Evolutionary conservation across 2,888 invertebrate genomes (phyloP).

Genomic region (Eubasilissa splendida): DNA sequence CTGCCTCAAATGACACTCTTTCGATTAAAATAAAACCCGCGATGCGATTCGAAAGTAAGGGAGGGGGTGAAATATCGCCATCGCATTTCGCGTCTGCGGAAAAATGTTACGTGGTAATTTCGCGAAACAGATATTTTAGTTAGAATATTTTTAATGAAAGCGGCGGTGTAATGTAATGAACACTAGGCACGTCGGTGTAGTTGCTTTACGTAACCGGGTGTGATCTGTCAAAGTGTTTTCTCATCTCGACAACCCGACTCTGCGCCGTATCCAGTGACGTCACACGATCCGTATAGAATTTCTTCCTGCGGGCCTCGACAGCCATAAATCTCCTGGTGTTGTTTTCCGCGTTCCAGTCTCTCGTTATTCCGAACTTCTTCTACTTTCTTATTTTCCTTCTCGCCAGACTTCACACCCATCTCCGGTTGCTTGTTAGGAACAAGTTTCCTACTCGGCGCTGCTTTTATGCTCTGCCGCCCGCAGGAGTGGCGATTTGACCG

Average conservation of each 20-base stretch:
- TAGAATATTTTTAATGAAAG: no score
- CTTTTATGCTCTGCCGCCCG: slow-evolving; percentile 54
- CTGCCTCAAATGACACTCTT: slow-evolving; percentile 55
- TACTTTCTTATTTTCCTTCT: slow-evolving; percentile 53
- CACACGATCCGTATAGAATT: slow-evolving; percentile 42
- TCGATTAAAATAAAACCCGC: slow-evolving; percentile 55
- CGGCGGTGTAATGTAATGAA: no score
- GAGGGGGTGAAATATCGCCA: slow-evolving; percentile 6
- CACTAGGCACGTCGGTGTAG: no score
- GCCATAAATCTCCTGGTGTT: slow-evolving; percentile 56
- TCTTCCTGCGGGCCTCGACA: slow-evolving; percentile 39
- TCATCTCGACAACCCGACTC: not conserved
- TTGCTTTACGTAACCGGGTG: no score
- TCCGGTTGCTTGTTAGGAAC: slow-evolving; percentile 57
- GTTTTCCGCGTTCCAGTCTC: slow-evolving; percentile 53
- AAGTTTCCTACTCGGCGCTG: slow-evolving; percentile 54
- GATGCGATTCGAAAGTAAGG: slow-evolving; percentile 28
- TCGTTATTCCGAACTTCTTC: slow-evolving; percentile 43
- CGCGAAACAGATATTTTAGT: not conserved
- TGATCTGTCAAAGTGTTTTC: slow-evolving; percentile 1
- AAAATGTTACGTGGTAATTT: not conserved
- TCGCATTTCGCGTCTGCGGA: not conserved
- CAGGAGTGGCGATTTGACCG: slow-evolving; percentile 45
- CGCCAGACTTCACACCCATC: slow-evolving; percentile 55
- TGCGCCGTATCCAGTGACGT: slow-evolving; percentile 33